phyloP scores from a whole-genome alignment of 1,140 invertebrate species.

The Temnothorax longispinosus region DNA sequence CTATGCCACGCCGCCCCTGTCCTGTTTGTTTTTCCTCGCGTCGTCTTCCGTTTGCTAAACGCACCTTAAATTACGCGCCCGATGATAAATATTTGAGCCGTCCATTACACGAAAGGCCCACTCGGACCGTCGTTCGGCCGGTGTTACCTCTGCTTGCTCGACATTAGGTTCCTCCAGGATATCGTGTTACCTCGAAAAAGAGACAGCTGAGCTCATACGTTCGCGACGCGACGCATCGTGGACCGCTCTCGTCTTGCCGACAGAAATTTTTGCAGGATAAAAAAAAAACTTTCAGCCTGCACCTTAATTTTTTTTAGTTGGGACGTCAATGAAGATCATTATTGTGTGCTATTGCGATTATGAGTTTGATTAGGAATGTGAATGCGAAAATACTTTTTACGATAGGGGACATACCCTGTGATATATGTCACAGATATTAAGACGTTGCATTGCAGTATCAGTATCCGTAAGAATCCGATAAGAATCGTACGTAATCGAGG shows the following conservation, averaged over 20 bases:
- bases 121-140: constrained; percentile 64
- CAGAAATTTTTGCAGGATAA: constrained; percentile 17
- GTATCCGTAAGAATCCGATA: not conserved
- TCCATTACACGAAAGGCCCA: constrained; percentile 80
- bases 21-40: constrained; percentile 84
- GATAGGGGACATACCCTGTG: not conserved
- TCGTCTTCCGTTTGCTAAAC: constrained; percentile 84
- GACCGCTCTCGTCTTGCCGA: not conserved
- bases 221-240: constrained; percentile 3
- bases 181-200: constrained; percentile 74
- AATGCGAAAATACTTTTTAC: not conserved
- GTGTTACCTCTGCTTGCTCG: constrained; percentile 65
- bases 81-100: constrained; percentile 86
- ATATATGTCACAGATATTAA: not conserved
- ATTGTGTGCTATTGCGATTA: not conserved
- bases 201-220: constrained; percentile 54
- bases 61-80: constrained; percentile 84
- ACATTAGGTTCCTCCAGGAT: constrained; percentile 64
- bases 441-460: not conserved
- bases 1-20: constrained; percentile 65
- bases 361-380: not conserved
- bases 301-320: not conserved
- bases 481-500: not conserved
- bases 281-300: not conserved
- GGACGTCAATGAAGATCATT: too few relatives aligned